A percentile compares a stretch with the other conserved stretches of the same genome.
Conservation (phyloP, 2,113 vertebrate genomes). For the Thymallus thymallus region DNA sequence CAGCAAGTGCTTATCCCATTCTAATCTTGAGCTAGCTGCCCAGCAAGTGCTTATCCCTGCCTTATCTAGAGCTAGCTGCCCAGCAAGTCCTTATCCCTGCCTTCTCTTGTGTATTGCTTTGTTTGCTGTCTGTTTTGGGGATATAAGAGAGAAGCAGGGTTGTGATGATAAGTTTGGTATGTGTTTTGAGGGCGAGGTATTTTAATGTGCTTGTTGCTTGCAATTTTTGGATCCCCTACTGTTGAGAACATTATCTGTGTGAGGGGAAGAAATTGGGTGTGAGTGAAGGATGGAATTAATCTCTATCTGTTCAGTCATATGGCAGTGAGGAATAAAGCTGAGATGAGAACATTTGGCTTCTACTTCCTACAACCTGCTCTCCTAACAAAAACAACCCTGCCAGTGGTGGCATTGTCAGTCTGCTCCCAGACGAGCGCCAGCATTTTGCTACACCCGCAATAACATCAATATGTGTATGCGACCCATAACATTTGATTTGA, state of each 20-base stretch:
- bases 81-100: not conserved
- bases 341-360: constrained; percentile 10
- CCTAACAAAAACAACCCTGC: not conserved
- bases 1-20: not conserved
- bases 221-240: not conserved
- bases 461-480: too few species aligned
- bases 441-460: too few species aligned
- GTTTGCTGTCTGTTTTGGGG: not conserved
- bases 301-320: constrained; percentile 50
- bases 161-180: not conserved
- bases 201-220: not conserved
- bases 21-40: not conserved
- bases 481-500: not conserved
- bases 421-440: not conserved
- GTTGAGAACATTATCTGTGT: constrained; percentile 20
- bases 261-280: not conserved
- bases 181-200: constrained; percentile 30
- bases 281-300: constrained; percentile 14
- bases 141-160: not conserved
- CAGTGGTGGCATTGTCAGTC: not conserved
- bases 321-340: constrained; percentile 12
- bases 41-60: not conserved
- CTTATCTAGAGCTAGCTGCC: not conserved
- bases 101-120: not conserved
- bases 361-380: constrained; percentile 10